phyloP scores from a whole-genome alignment of 2,113 vertebrate genomes.

The Gymnorhina tibicen region DNA sequence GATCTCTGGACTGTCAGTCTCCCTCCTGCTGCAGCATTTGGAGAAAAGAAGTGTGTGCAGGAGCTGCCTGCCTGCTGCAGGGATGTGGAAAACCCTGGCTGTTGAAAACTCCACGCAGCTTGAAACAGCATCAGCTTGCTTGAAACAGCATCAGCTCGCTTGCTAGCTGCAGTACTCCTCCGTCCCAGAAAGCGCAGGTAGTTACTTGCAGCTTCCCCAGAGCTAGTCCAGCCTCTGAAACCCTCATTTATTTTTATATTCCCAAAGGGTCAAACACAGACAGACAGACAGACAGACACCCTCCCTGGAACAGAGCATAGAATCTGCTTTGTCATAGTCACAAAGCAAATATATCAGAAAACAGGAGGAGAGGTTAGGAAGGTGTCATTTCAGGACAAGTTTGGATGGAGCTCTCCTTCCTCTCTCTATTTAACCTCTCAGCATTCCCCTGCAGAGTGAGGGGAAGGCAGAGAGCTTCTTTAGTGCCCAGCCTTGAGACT shows the following conservation, averaged over 20 bases:
- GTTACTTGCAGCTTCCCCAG: not conserved
- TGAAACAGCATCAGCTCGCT: not conserved
- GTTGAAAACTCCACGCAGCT: not conserved
- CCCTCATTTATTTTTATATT: not conserved
- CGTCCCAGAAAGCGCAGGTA: not conserved
- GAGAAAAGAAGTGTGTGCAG: not conserved
- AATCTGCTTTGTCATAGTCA: constrained; percentile 14
- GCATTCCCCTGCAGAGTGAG: constrained; percentile 27
- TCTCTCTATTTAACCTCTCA: constrained; percentile 4
- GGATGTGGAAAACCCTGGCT: not conserved
- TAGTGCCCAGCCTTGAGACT: constrained; percentile 25
- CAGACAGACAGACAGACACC: not conserved
- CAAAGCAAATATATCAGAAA: not conserved
- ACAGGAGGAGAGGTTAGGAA: not conserved
- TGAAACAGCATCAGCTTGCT: not conserved
- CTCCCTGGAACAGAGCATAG: not conserved
- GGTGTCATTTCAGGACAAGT: not conserved
- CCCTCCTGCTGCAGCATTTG: not conserved
- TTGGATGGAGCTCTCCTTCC: not conserved
- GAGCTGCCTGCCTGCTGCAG: not conserved
- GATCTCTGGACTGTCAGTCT: not conserved
- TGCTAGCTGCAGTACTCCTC: not conserved
- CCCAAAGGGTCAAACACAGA: not conserved
- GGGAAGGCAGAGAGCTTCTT: constrained; percentile 39
- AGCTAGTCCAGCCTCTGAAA: not conserved